Conservation (phyloP, 1,140 invertebrate genomes). For the Manduca sexta region DNA sequence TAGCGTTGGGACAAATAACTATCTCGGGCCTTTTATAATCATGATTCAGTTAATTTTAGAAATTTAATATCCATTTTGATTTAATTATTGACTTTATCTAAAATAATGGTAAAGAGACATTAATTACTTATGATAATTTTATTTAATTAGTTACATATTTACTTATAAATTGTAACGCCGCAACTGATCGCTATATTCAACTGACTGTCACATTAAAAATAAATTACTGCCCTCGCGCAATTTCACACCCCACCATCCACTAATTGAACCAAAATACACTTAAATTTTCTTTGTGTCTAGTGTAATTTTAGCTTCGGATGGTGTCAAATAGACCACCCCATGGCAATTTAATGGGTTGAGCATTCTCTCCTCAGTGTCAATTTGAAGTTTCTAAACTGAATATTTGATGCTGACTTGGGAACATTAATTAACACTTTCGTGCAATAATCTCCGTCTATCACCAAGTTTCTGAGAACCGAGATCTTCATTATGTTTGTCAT, state of each 20-base stretch:
- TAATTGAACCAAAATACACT: conserved; percentile 70
- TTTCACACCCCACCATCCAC: conserved; percentile 60
- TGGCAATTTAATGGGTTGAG: conserved; percentile 55
- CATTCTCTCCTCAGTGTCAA: conserved; percentile 37
- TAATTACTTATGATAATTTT: too few species aligned
- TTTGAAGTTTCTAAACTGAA: conserved; percentile 38
- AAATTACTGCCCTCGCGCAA: conserved; percentile 58
- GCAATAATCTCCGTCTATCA: not conserved
- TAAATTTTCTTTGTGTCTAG: conserved; percentile 69
- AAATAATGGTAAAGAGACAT: too few species aligned
- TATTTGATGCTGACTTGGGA: conserved; percentile 22
- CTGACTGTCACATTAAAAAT: conserved; percentile 57
- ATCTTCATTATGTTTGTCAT: too few species aligned
- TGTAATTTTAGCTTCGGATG: conserved; percentile 62
- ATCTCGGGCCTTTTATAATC: too few species aligned
- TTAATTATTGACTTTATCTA: too few species aligned
- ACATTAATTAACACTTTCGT: conserved; percentile 11
- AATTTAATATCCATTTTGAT: too few species aligned
- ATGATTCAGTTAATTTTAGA: too few species aligned
- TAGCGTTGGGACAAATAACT: too few species aligned
- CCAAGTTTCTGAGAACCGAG: not conserved
- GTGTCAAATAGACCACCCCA: conserved; percentile 50
- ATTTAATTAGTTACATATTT: too few species aligned
- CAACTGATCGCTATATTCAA: conserved; percentile 5
- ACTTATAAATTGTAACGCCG: too few species aligned